Evolutionary conservation across 2,113 vertebrate species (phyloP), one percentile per base, ranked within the genome.

Genomic region (Pedionomus torquatus): DNA sequence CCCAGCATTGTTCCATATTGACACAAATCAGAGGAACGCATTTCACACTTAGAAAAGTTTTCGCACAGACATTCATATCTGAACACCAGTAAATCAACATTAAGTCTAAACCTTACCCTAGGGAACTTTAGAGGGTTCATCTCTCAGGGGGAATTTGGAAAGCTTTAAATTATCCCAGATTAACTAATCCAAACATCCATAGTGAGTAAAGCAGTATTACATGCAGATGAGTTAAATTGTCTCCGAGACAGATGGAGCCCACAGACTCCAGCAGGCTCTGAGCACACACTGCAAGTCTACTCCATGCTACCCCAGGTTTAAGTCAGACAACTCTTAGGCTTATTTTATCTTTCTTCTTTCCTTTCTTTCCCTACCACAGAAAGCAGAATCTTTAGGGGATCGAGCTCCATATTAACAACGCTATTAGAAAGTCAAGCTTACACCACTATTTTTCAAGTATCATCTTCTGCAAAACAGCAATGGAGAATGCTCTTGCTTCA

Each of bases 181-280:
- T 37, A 90, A 54, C 19, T 48, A 85, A 82, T 17, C 25, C 18
- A 68, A 55, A n/a, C 12, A 43, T 11, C 51, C 19, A 37, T 4
- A 55, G 12, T 0, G 0, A 78, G 33, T 25, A 94, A 71, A 81
- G 43, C 7, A n/a, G 3, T 6, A 28, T 13, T 33, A 43, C 4
- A 51, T 3, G 2, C 6, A 25, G 17, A 20, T 1, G 12, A 37
- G 26, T 28, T 35, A 57, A 46, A 5, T 13, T 9, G 2, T 17
- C 18, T 48, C 39, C 49, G 26, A 1, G 1, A 71, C 8, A 55
- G 23, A 33, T 0, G 14, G 23, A 89, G 51, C 19, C 43, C 8
- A 5, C 48, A 33, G 43, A 54, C 17, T 69, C 17, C 31, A 89
- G 43, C 43, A 41, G 15, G 7, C 18, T 8, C 57, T 6, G 3